These are phyloP conservation scores for Tetramorium alpestre DNA, from an alignment of 1,140 invertebrate genomes.

Conservation along the genomic window DNA sequence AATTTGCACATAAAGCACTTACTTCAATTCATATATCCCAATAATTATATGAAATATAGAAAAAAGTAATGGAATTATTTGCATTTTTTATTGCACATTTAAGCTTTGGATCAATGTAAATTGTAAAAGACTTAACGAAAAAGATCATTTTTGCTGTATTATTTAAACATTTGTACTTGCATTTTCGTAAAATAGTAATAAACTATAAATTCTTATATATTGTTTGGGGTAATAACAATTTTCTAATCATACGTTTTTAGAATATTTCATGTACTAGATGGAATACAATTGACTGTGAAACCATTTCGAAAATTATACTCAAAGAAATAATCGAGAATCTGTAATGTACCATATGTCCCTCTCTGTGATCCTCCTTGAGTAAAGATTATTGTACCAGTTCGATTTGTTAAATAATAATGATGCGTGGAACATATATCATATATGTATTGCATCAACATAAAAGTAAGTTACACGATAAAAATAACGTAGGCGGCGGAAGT, in stretches of 20 bases:
- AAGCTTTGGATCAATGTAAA: neutral
- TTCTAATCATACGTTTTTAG: neutral
- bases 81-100: neutral
- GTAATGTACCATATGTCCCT: neutral
- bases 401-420: conserved; percentile 31
- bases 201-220: neutral
- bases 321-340: conserved; percentile 21
- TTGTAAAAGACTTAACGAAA: neutral
- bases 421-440: conserved; percentile 18
- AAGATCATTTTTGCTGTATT: neutral
- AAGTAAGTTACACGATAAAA: conserved; percentile 13
- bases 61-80: neutral
- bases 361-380: conserved; percentile 24
- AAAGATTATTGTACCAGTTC: conserved; percentile 12
- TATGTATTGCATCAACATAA: conserved; percentile 24
- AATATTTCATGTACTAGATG: neutral
- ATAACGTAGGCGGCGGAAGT: neutral
- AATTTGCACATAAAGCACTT: neutral
- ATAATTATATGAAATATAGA: neutral
- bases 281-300: conserved; percentile 21
- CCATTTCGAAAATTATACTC: neutral
- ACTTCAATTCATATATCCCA: neutral
- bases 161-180: neutral
- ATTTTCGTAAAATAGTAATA: conserved; percentile 19
- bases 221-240: neutral